These are phyloP conservation scores for Bombus waltoni DNA, from an alignment of 1,140 invertebrate species.

Conservation along the genomic window DNA sequence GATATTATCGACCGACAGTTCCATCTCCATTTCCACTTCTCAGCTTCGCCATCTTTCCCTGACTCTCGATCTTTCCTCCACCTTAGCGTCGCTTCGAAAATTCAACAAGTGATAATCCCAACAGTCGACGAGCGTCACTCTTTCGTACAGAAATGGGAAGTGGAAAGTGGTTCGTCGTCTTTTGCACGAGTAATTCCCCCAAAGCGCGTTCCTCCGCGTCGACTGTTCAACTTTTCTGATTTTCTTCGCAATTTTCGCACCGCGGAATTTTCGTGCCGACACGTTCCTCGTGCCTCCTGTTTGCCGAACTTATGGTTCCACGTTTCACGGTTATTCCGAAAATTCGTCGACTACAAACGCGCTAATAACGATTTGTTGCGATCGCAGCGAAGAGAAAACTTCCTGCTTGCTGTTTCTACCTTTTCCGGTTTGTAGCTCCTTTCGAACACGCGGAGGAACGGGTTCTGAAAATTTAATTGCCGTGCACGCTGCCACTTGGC, in stretches of 20 bases:
- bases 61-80: background rate
- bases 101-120: slow-evolving; percentile 21
- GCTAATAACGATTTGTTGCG: background rate
- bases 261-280: slow-evolving; percentile 10
- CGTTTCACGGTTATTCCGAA: slow-evolving; percentile 27
- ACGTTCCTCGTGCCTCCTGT: slow-evolving; percentile 5
- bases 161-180: background rate
- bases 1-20: background rate
- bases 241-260: slow-evolving; percentile 3
- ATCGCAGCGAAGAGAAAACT: slow-evolving; percentile 2
- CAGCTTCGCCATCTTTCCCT: background rate
- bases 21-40: background rate
- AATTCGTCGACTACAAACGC: background rate
- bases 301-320: slow-evolving; percentile 11
- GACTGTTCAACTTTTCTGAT: slow-evolving; percentile 16
- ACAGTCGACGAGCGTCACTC: background rate
- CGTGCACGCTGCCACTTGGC: too few species aligned
- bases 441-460: background rate
- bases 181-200: slow-evolving; percentile 9
- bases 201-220: background rate
- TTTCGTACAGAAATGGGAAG: background rate
- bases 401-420: background rate
- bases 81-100: background rate
- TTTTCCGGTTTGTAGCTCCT: too few species aligned
- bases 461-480: background rate